Percentiles rank a stretch among this genome's conserved stretches.
Conservation (phyloP, 2,888 invertebrate genomes). For the Dryomyza anilis region DNA sequence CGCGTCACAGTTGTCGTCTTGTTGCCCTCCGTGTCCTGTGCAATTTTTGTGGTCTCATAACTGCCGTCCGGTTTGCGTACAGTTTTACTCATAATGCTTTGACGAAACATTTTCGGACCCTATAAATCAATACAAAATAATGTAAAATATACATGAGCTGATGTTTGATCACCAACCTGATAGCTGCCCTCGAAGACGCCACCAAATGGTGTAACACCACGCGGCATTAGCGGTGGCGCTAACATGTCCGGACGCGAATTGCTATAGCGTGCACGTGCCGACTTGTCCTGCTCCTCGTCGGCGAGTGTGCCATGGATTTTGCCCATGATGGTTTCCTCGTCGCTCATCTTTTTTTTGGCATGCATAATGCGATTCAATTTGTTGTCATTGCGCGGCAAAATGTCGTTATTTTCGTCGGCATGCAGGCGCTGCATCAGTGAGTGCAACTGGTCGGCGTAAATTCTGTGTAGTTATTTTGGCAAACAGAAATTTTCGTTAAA, state of each 20-base stretch:
- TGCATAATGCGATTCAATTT: constrained; percentile 36
- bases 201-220: constrained; percentile 48
- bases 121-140: constrained; percentile 26
- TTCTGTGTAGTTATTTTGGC: constrained; percentile 40
- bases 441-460: constrained; percentile 57
- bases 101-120: constrained; percentile 62
- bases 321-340: constrained; percentile 59
- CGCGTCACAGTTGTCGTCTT: constrained; percentile 66
- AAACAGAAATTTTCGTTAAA: no score
- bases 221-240: constrained; percentile 47
- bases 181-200: constrained; percentile 59
- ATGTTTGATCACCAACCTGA: constrained; percentile 39
- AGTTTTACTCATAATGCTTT: constrained; percentile 64
- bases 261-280: constrained; percentile 38
- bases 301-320: constrained; percentile 58
- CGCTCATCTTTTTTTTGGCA: constrained; percentile 48
- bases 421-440: constrained; percentile 57
- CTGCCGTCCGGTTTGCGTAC: constrained; percentile 66
- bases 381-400: constrained; percentile 52
- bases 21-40: constrained; percentile 67
- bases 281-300: constrained; percentile 50
- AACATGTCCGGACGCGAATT: constrained; percentile 49
- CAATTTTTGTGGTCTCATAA: constrained; percentile 65
- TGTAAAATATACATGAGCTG: neutral
- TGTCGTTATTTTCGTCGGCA: constrained; percentile 44